phyloP scores from a whole-genome alignment of 2,113 vertebrate genomes.

The Bubo bubo region DNA sequence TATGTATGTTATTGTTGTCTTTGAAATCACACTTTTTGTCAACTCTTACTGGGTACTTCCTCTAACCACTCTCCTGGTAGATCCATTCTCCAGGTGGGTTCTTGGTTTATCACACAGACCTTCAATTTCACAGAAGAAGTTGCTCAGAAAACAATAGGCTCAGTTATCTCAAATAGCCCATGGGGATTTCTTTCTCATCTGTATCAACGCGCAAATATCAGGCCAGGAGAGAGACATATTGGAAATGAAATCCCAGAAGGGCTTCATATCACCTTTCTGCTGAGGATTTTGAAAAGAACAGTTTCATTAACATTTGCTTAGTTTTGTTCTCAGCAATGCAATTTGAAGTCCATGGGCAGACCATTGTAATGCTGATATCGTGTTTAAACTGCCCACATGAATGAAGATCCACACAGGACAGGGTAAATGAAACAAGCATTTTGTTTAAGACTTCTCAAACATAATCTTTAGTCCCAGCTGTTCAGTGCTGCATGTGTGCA shows the following conservation, averaged over 20 bases:
- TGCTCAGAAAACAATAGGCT: background rate
- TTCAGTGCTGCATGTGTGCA: accelerated
- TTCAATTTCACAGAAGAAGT: background rate
- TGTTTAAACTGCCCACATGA: background rate
- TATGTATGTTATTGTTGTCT: background rate
- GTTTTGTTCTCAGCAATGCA: background rate
- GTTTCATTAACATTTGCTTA: background rate
- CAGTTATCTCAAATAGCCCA: background rate
- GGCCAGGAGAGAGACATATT: background rate
- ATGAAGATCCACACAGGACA: background rate
- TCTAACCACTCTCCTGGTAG: background rate
- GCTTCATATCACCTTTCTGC: background rate
- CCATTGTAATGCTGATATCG: background rate
- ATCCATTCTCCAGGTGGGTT: background rate
- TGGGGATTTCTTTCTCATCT: background rate
- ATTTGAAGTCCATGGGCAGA: background rate
- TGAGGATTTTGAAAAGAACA: background rate
- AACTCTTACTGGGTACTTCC: background rate
- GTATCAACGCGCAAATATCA: background rate
- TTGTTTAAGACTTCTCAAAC: background rate
- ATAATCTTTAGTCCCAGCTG: background rate
- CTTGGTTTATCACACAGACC: background rate
- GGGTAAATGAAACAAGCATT: background rate
- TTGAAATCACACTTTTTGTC: background rate
- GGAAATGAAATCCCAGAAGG: background rate